phyloP scores from a whole-genome alignment of 2,888 invertebrate genomes.

The Drosophila niveifrons region DNA sequence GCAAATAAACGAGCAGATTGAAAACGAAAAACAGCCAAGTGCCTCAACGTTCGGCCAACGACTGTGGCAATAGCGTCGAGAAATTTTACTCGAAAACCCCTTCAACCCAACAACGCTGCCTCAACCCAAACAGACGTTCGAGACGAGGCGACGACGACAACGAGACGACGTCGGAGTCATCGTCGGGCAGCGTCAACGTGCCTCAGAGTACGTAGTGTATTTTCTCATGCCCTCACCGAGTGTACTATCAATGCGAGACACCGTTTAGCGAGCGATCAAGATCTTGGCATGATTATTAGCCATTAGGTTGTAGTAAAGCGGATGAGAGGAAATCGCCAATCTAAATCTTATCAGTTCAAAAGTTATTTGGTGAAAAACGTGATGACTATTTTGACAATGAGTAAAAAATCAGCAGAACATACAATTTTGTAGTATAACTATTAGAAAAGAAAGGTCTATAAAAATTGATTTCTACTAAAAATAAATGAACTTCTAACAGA shows the following conservation, averaged over 20 bases:
- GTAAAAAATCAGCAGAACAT: too few species aligned
- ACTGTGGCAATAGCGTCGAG: slow-evolving; percentile 64
- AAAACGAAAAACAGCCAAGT: slow-evolving; percentile 53
- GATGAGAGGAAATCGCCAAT: neutral
- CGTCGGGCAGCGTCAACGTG: slow-evolving; percentile 27
- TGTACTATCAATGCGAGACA: neutral
- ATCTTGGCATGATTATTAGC: neutral
- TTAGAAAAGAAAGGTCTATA: too few species aligned
- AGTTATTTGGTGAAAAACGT: neutral
- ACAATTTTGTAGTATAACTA: too few species aligned
- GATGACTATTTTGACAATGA: too few species aligned
- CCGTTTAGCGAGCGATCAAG: neutral
- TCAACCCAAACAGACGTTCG: slow-evolving; percentile 24
- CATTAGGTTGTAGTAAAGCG: neutral
- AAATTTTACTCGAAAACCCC: slow-evolving; percentile 49
- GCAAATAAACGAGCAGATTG: slow-evolving; percentile 9
- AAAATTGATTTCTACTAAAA: too few species aligned
- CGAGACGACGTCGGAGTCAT: slow-evolving; percentile 19
- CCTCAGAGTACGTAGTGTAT: slow-evolving; percentile 20
- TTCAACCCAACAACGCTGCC: slow-evolving; percentile 18
- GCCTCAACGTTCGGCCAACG: slow-evolving; percentile 62
- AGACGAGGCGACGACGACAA: slow-evolving; percentile 47
- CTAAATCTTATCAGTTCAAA: neutral
- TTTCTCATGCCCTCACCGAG: slow-evolving; percentile 25
- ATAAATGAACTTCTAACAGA: too few species aligned